phyloP scores from a whole-genome alignment of 2,797 vertebrate species.

The Melanotaenia trifasciata region DNA sequence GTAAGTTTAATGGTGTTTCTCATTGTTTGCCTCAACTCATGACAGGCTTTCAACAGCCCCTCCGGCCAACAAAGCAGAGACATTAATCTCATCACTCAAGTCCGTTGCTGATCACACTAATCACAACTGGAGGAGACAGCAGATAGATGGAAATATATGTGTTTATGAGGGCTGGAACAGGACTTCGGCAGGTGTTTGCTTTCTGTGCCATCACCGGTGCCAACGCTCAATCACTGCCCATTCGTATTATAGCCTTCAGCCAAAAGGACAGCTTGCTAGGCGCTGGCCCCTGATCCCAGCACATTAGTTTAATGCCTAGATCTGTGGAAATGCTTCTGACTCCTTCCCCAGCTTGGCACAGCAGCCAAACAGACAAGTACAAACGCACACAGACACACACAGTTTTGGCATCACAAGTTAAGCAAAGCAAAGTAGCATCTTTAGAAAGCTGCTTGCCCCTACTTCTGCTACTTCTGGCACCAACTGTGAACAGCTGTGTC shows the following conservation, averaged over 20 bases:
- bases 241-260: constrained; percentile 70
- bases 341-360: constrained; percentile 59
- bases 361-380: constrained; percentile 49
- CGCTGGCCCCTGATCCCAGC: constrained; percentile 79
- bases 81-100: constrained; percentile 64
- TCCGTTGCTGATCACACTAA: constrained; percentile 72
- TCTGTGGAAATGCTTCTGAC: constrained; percentile 72
- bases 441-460: constrained; percentile 46
- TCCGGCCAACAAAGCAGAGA: constrained; percentile 24
- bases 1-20: constrained; percentile 37
- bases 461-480: constrained; percentile 50
- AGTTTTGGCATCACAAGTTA: constrained; percentile 29
- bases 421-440: constrained; percentile 58
- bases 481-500: constrained; percentile 47
- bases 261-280: constrained; percentile 82
- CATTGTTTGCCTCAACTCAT: constrained; percentile 37
- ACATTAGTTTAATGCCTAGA: constrained; percentile 83
- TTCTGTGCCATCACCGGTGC: constrained; percentile 70
- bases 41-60: constrained; percentile 23
- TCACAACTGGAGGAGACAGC: constrained; percentile 67
- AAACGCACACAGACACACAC: constrained; percentile 5
- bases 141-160: constrained; percentile 68
- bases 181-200: constrained; percentile 79
- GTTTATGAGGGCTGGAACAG: constrained; percentile 75
- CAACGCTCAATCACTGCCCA: constrained; percentile 66